phyloP scores from a whole-genome alignment of 2,888 invertebrate species.

The Stegana nigrithorax region DNA sequence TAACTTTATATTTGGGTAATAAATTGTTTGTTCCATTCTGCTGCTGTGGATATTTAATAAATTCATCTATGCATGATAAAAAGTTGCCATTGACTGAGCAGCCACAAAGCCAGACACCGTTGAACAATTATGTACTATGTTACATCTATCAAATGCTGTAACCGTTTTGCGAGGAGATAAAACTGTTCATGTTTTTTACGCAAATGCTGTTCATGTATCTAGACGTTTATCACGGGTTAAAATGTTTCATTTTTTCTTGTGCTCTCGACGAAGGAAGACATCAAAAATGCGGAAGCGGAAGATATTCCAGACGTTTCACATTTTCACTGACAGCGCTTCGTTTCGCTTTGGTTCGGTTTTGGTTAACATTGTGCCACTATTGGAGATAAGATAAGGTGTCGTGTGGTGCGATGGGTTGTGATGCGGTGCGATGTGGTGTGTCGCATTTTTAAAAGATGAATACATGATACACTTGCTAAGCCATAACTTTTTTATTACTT shows the following conservation, averaged over 20 bases:
- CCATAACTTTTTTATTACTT: no score
- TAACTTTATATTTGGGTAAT: no score
- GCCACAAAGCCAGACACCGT: no score
- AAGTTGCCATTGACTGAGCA: no score
- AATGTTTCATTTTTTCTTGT: not conserved
- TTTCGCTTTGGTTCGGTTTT: not conserved
- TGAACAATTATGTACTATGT: no score
- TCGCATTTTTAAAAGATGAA: slow-evolving; percentile 24
- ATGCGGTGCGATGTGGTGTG: not conserved
- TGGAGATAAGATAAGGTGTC: slow-evolving; percentile 36
- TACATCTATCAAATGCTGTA: no score
- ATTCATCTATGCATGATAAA: no score
- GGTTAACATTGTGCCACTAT: slow-evolving; percentile 11
- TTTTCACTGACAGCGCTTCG: not conserved
- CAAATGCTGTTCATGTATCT: not conserved
- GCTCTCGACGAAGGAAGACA: slow-evolving; percentile 49
- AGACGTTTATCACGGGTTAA: slow-evolving; percentile 11
- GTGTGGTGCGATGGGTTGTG: not conserved
- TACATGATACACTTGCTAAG: slow-evolving; percentile 13
- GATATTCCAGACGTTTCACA: slow-evolving; percentile 47
- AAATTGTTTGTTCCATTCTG: no score
- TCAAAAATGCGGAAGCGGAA: slow-evolving; percentile 53
- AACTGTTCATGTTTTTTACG: no score
- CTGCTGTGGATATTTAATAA: no score
- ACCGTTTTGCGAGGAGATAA: no score